Conservation (phyloP, 2,113 vertebrate genomes). For the Melanerpes formicivorus region DNA sequence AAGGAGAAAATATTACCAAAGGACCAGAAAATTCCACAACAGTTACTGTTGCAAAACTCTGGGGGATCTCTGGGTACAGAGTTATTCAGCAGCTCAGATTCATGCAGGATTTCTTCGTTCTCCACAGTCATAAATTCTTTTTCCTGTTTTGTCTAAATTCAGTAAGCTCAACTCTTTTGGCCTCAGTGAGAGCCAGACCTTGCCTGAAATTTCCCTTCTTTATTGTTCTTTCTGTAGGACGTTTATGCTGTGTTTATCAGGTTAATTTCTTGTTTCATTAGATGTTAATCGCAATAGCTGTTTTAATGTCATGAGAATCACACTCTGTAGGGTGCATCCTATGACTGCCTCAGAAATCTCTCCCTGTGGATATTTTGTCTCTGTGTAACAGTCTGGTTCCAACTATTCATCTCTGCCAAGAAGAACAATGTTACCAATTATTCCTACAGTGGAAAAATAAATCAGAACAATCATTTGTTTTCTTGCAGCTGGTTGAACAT, state of each 20-base stretch:
- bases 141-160: slow-evolving; percentile 45
- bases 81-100: slow-evolving; percentile 30
- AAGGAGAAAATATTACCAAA: slow-evolving; percentile 53
- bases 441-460: slow-evolving; percentile 62
- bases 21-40: slow-evolving; percentile 63
- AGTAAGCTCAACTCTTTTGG: slow-evolving; percentile 8
- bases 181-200: slow-evolving; percentile 21
- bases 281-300: not conserved
- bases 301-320: slow-evolving; percentile 67
- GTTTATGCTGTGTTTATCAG: slow-evolving; percentile 30
- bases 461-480: slow-evolving; percentile 53
- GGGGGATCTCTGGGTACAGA: slow-evolving; percentile 33
- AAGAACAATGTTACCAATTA: slow-evolving; percentile 69
- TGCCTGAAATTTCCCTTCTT: slow-evolving; percentile 36
- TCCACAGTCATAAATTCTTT: slow-evolving; percentile 36
- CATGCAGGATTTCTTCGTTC: not conserved
- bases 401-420: slow-evolving; percentile 66
- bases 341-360: slow-evolving; percentile 54
- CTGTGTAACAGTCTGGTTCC: slow-evolving; percentile 48
- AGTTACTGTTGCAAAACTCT: slow-evolving; percentile 60
- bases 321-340: slow-evolving; percentile 66
- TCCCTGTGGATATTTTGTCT: slow-evolving; percentile 69
- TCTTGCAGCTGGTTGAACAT: slow-evolving; percentile 23
- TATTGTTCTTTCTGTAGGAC: slow-evolving; percentile 14
- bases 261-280: slow-evolving; percentile 29